Base-by-base conservation (phyloP, 2,888 invertebrate genomes). In the Spodoptera exigua region DNA sequence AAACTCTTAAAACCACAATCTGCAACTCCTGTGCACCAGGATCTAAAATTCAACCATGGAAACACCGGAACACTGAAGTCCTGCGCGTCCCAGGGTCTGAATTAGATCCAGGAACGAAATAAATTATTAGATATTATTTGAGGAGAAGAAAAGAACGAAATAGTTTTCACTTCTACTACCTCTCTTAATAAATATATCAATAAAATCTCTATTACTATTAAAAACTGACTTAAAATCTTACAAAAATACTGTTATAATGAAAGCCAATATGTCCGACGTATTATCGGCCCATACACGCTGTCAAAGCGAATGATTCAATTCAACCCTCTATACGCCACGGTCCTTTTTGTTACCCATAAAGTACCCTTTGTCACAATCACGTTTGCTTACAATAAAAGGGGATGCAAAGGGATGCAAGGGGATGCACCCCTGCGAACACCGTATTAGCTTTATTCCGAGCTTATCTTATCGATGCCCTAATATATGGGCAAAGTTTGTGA, bases 301-400 rank as follows among this genome's bases (percentile, higher is more conserved):
- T 84, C 85, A 85, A 68, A 64, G 58, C 70, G 82, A 81, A 90
- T 89, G 81, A 83, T 89, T 89, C 85, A 90, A 90, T 89, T 78
- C 73, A 53, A 74, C 78, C 76, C 80, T 79, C 76, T 79, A 80
- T 62, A 62, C 68, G 68, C 73, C 74, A 76, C 79, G 72, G 79
- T 59, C 76, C 79, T 82, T 86, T 83, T 87, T 88, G 87, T 86
- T 84, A 82, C 78, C 78, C 78, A 76, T 82, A 84, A 82, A 85
- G 76, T 75, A 86, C 89, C 92, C 90, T 91, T 92, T 93, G 91
- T 92, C 58, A 61, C 71, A 64, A 82, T 87, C 92, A 92, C 92
- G 92, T 90, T 82, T 70, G 49, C 80, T 85, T 81, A 86, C 86
- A 74, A 76, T 63, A 69, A 76, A 69, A 76, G 76, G 75, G 76